These are phyloP conservation scores for Hyperoplus immaculatus DNA, from an alignment of 2,797 vertebrate genomes.

Conservation along the genomic window DNA sequence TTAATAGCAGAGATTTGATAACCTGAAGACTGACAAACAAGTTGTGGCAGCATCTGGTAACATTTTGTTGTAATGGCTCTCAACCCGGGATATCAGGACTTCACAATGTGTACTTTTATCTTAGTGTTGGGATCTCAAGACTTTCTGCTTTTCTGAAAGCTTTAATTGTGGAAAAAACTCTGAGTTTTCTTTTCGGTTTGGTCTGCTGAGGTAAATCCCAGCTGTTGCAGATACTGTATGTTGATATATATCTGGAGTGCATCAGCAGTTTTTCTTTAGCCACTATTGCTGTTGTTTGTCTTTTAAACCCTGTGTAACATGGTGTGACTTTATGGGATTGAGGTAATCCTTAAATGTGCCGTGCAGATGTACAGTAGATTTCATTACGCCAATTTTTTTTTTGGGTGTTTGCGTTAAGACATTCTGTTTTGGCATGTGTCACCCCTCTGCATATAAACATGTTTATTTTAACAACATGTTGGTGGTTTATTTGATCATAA, in stretches of 20 bases:
- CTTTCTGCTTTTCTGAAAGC: conserved; percentile 63
- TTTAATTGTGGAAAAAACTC: conserved; percentile 70
- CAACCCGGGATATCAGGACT: conserved; percentile 75
- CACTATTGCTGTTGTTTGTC: conserved; percentile 78
- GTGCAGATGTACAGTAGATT: conserved; percentile 74
- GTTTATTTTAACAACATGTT: conserved; percentile 28
- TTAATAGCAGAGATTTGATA: conserved; percentile 59
- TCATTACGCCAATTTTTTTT: conserved; percentile 28
- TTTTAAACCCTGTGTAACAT: conserved; percentile 66
- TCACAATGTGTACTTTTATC: conserved; percentile 74
- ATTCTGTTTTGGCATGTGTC: conserved; percentile 37
- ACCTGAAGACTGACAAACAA: conserved; percentile 61
- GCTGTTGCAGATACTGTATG: conserved; percentile 48
- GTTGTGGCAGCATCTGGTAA: conserved; percentile 76
- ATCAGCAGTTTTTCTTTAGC: conserved; percentile 62
- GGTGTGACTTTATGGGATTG: conserved; percentile 72
- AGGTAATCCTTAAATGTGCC: conserved; percentile 78
- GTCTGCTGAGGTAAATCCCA: conserved; percentile 66
- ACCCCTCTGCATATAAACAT: conserved; percentile 1
- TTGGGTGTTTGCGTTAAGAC: conserved; percentile 10
- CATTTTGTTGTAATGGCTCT: conserved; percentile 78
- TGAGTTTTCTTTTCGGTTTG: conserved; percentile 37
- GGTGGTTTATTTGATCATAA: conserved; percentile 23
- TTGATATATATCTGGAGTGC: conserved; percentile 67
- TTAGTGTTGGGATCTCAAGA: conserved; percentile 66